Percentiles rank a stretch among this genome's conserved stretches.
These are phyloP conservation scores for Catajapyx aquilonaris DNA, from an alignment of 1,140 invertebrate genomes.

Conservation along the genomic window DNA sequence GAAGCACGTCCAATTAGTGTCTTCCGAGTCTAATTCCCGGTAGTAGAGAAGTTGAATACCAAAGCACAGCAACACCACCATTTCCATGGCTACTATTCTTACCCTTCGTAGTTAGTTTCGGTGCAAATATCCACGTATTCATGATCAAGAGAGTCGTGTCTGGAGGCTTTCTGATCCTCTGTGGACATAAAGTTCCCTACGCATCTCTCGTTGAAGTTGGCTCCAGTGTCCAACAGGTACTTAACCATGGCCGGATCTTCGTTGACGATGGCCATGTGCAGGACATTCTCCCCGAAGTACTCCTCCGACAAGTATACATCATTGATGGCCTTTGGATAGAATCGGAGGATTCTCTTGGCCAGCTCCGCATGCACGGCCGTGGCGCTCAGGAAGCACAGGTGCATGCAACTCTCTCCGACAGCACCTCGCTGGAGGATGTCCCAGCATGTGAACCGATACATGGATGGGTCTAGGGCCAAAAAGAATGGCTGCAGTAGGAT, in stretches of 20 bases:
- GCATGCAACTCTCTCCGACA: conserved; percentile 85
- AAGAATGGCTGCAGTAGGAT: background rate
- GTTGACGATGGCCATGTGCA: conserved; percentile 96
- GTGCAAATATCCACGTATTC: conserved; percentile 72
- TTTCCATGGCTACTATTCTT: too few relatives aligned
- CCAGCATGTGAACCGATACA: conserved; percentile 79
- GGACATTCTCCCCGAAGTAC: conserved; percentile 82
- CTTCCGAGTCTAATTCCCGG: too few relatives aligned
- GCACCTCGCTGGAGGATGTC: conserved; percentile 76
- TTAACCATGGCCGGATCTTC: conserved; percentile 96
- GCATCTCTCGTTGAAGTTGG: conserved; percentile 73
- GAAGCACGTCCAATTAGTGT: too few relatives aligned
- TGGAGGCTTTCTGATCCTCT: conserved; percentile 84
- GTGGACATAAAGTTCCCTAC: conserved; percentile 92
- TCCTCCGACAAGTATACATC: conserved; percentile 92
- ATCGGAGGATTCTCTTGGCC: conserved; percentile 69
- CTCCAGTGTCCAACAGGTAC: conserved; percentile 76
- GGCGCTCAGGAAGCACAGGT: conserved; percentile 78
- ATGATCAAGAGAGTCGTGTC: conserved; percentile 68
- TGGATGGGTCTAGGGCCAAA: conserved; percentile 33
- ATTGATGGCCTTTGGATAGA: conserved; percentile 87
- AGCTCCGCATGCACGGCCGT: conserved; percentile 79
- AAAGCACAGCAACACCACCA: too few relatives aligned
- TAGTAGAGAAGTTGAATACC: too few relatives aligned
- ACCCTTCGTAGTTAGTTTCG: conserved; percentile 87